Evolutionary conservation across 2,888 invertebrate genomes (phyloP).

Genomic region (Amiota minor): DNA sequence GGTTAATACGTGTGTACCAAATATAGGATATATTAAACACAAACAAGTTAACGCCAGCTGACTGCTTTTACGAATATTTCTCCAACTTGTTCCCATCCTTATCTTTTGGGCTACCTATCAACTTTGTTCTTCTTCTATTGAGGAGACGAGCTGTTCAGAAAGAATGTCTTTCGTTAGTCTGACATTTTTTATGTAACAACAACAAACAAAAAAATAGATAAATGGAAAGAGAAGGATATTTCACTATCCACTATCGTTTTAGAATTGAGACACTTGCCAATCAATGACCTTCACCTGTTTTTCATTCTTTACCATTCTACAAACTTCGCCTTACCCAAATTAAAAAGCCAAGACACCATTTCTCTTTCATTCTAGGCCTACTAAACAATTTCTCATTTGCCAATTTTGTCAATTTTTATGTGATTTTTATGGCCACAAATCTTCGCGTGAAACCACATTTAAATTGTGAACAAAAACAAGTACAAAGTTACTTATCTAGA

Average conservation of each 20-base stretch:
- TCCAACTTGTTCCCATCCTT: neutral
- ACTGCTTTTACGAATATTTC: too few relatives aligned
- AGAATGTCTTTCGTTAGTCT: too few relatives aligned
- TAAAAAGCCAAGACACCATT: neutral
- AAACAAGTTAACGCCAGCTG: neutral
- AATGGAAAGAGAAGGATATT: neutral
- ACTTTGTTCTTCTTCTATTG: neutral
- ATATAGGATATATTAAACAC: constrained; percentile 56
- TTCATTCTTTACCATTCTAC: too few relatives aligned
- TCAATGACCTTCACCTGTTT: neutral
- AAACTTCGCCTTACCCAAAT: neutral
- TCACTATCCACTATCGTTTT: neutral
- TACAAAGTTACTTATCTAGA: too few relatives aligned
- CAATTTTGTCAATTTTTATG: constrained; percentile 12
- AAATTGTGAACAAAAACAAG: neutral
- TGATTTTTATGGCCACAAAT: constrained; percentile 23
- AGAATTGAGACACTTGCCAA: neutral
- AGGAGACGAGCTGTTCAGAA: too few relatives aligned
- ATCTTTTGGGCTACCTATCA: too few relatives aligned
- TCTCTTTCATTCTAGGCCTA: too few relatives aligned
- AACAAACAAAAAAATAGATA: too few relatives aligned
- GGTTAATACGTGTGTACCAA: constrained; percentile 59
- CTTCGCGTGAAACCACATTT: constrained; percentile 11
- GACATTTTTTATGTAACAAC: too few relatives aligned
- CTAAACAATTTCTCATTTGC: too few relatives aligned